Evolutionary conservation across 2,113 vertebrate genomes (phyloP), one percentile per base, ranked within the genome.

Genomic region (Cyphomyrus plagiostoma): DNA sequence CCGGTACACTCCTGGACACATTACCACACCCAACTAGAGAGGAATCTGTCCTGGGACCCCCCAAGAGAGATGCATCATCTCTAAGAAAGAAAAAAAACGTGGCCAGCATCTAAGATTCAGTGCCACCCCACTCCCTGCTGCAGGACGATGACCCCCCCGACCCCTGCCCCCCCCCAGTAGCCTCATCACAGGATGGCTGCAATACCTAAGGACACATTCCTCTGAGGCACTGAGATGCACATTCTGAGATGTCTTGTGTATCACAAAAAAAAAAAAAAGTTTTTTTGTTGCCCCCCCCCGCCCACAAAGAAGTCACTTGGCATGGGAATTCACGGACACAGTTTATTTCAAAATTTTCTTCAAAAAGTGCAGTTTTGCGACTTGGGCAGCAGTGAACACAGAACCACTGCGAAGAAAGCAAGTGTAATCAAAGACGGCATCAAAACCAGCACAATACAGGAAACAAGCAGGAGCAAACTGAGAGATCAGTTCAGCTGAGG

Each of bases 281-380:
- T 82, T 15, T 30, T 39, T 39, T 39, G 13, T 46, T 15, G 50
- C 45, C 45, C 88, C 77, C 85, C 35, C 88, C 58, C 86, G 39
- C 86, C 85, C 87, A 92, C 90, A 89, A 93, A 93, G 84, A 92
- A 94, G 92, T 92, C 92, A 95, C 93, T 93, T 90, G 88, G 93
- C 90, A 92, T 92, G 90, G 50, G 89, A 89, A 93, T 94, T 92
- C 80, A 92, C 93, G 93, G 93, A 93, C 70, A 94, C 83, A 91
- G 89, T 95, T 95, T 95, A 94, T 95, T 95, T 90, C 93, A 91
- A 92, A 86, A 56, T 70, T 45, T 15, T 35, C 26, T 74, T 74
- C 23, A 62, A 62, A 92, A 93, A 92, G 92, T 93, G 95, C 94
- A 95, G 92, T 91, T 89, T 66, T 26, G 56, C 46, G 39, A 83